Conservation (phyloP, 2,888 invertebrate genomes). For the Heteromurus nitidus region DNA sequence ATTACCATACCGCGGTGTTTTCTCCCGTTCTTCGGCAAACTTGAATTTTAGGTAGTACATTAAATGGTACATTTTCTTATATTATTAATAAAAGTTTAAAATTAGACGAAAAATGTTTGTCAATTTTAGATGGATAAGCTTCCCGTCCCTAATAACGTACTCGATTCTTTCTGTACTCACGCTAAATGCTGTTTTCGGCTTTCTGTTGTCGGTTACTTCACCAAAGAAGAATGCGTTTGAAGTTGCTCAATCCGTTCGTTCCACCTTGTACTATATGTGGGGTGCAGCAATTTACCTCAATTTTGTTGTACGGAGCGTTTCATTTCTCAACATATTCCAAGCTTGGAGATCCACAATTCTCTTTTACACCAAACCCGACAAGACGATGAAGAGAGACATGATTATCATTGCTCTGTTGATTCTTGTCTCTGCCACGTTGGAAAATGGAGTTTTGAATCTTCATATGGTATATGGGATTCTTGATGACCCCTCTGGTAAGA, state of each 20-base stretch:
- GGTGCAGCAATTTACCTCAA: constrained; percentile 37
- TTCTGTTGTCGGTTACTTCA: background rate
- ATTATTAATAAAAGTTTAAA: too few species aligned
- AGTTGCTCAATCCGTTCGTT: constrained; percentile 43
- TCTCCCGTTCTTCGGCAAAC: constrained; percentile 20
- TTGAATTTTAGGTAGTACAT: constrained; percentile 50
- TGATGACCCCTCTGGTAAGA: background rate
- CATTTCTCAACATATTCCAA: constrained; percentile 39
- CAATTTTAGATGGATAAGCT: constrained; percentile 35
- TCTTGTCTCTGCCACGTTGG: constrained; percentile 40
- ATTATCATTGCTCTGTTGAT: constrained; percentile 9
- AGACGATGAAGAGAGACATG: constrained; percentile 40
- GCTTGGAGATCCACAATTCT: constrained; percentile 61
- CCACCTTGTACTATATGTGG: constrained; percentile 35
- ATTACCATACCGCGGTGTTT: constrained; percentile 67
- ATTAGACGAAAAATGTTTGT: too few species aligned
- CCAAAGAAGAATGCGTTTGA: constrained; percentile 38
- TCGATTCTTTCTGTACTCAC: background rate
- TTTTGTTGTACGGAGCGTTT: constrained; percentile 16
- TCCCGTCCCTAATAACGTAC: constrained; percentile 21
- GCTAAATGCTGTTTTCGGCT: constrained; percentile 26
- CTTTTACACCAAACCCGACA: constrained; percentile 58
- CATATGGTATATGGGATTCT: background rate
- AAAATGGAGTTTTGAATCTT: constrained; percentile 24
- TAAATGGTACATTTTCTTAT: too few species aligned